Percentiles rank a stretch among this genome's conserved stretches.
Evolutionary conservation across 2,797 vertebrate species (phyloP).

Genomic region (Pygocentrus nattereri): DNA sequence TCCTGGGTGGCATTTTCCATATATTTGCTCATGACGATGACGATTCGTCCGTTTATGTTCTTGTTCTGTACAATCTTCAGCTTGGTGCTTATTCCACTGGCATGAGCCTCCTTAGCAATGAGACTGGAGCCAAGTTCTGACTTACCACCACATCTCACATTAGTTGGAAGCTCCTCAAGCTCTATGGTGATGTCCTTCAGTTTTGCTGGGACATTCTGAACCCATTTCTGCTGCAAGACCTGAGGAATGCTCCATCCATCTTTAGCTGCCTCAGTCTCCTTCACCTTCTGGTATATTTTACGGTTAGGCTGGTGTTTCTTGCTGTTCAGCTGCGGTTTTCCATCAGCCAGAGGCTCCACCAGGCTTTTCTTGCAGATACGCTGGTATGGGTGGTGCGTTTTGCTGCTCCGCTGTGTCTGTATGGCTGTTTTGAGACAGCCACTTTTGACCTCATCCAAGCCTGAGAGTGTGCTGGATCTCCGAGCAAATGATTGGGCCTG

Average conservation of each 20-base stretch:
- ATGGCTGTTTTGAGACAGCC: conserved; percentile 78
- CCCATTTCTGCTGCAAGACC: conserved; percentile 87
- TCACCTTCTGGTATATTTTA: conserved; percentile 86
- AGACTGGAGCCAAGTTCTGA: conserved; percentile 77
- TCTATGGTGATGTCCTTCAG: conserved; percentile 86
- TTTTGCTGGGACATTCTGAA: conserved; percentile 81
- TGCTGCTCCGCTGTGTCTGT: conserved; percentile 91
- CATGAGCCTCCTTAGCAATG: conserved; percentile 76
- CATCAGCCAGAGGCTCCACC: conserved; percentile 82
- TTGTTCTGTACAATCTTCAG: conserved; percentile 99
- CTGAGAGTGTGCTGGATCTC: conserved; percentile 89
- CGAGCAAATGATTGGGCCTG: conserved; percentile 93
- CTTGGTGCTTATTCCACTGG: conserved; percentile 87
- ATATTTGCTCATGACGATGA: conserved; percentile 99
- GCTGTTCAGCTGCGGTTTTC: conserved; percentile 92
- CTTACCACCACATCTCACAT: conserved; percentile 75
- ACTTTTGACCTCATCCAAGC: conserved; percentile 86
- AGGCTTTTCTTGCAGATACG: conserved; percentile 86
- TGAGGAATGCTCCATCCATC: conserved; percentile 56
- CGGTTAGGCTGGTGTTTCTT: conserved; percentile 93
- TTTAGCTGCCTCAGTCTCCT: conserved; percentile 76
- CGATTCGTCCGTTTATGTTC: conserved; percentile 95
- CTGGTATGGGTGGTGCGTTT: conserved; percentile 95
- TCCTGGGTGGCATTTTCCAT: conserved; percentile 91
- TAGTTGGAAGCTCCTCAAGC: conserved; percentile 77